Conservation (phyloP, 2,888 invertebrate genomes). For the Apotomis capreana region DNA sequence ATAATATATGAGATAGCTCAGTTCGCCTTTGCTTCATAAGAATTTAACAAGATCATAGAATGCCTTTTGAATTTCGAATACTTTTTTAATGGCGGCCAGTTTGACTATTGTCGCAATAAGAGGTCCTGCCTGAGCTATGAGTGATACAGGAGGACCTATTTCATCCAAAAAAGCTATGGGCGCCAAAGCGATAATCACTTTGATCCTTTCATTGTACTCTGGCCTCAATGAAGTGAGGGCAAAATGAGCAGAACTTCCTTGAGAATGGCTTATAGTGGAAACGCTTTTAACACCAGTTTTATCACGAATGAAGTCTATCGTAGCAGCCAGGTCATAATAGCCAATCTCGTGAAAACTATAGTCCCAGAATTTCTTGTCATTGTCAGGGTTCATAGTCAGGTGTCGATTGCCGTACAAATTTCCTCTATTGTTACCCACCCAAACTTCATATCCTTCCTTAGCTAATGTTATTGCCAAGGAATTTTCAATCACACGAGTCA, state of each 20-base stretch:
- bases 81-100: not conserved
- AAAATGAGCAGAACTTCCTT: slow-evolving; percentile 85
- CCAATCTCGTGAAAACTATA: slow-evolving; percentile 89
- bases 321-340: slow-evolving; percentile 75
- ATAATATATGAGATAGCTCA: slow-evolving; percentile 49
- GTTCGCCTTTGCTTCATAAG: slow-evolving; percentile 45
- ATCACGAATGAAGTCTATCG: slow-evolving; percentile 69
- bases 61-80: not conserved
- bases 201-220: slow-evolving; percentile 84
- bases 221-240: slow-evolving; percentile 80
- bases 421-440: slow-evolving; percentile 81
- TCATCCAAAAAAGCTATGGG: slow-evolving; percentile 15
- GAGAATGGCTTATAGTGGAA: slow-evolving; percentile 88
- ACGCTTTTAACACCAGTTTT: slow-evolving; percentile 80
- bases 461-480: slow-evolving; percentile 70
- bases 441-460: slow-evolving; percentile 81
- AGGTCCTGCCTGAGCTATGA: not conserved
- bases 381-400: slow-evolving; percentile 64
- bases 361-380: slow-evolving; percentile 75
- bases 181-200: slow-evolving; percentile 67
- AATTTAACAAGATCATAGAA: not conserved
- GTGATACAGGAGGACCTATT: slow-evolving; percentile 49
- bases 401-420: slow-evolving; percentile 85
- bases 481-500: slow-evolving; percentile 59
- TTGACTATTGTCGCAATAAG: not conserved